These are phyloP conservation scores for Fopius arisanus DNA, from an alignment of 1,140 invertebrate species.

Conservation along the genomic window DNA sequence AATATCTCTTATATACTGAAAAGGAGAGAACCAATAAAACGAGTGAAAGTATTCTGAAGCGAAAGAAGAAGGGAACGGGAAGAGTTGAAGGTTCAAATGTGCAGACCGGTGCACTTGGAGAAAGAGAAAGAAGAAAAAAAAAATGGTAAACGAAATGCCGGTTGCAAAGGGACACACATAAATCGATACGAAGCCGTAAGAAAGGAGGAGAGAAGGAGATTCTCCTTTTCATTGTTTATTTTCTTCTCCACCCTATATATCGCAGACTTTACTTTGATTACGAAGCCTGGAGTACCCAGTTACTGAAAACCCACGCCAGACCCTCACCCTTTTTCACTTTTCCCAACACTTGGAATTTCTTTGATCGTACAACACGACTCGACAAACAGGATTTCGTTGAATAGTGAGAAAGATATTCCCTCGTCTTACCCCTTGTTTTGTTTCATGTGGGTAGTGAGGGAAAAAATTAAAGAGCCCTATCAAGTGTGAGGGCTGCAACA, in stretches of 20 bases:
- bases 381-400: slow-evolving; percentile 17
- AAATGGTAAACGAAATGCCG: slow-evolving; percentile 20
- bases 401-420: not conserved
- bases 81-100: not conserved
- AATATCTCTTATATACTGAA: not conserved
- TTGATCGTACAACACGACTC: slow-evolving; percentile 24
- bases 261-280: slow-evolving; percentile 35
- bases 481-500: not conserved
- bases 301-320: not conserved
- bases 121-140: slow-evolving; percentile 8
- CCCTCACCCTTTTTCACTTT: not conserved
- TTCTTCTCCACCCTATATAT: slow-evolving; percentile 25
- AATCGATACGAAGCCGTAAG: slow-evolving; percentile 30
- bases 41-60: not conserved
- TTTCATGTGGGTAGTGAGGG: not conserved
- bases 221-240: slow-evolving; percentile 30
- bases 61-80: not conserved
- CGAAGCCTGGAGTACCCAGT: slow-evolving; percentile 22
- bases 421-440: not conserved
- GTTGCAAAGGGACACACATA: not conserved
- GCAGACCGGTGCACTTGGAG: not conserved
- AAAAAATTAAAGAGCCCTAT: no score
- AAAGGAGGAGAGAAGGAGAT: not conserved
- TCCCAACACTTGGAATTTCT: slow-evolving; percentile 25
- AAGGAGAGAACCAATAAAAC: not conserved